These are phyloP conservation scores for Epinephelus awoara DNA, from an alignment of 2,797 vertebrate genomes.

Conservation along the genomic window DNA sequence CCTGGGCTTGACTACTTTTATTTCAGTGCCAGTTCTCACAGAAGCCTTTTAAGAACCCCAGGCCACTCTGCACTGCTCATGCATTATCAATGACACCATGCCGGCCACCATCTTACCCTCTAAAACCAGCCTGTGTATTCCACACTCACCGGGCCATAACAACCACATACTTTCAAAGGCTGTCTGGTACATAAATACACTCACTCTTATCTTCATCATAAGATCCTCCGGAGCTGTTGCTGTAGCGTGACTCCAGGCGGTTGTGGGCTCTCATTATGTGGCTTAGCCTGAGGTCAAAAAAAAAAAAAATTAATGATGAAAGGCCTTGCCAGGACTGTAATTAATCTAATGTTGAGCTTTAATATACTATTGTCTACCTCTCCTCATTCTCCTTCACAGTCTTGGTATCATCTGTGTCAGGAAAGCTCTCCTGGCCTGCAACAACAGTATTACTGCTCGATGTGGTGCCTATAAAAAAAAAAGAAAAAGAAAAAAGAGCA, in stretches of 20 bases:
- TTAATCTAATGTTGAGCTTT: constrained; percentile 15
- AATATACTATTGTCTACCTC: constrained; percentile 82
- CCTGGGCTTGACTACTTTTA: constrained; percentile 44
- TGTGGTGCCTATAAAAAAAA: constrained; percentile 88
- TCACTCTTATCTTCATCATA: constrained; percentile 98
- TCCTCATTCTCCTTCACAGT: constrained; percentile 92
- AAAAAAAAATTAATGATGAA: not conserved
- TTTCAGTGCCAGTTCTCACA: constrained; percentile 72
- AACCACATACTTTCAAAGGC: not conserved
- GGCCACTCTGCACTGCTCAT: constrained; percentile 62
- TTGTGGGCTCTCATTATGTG: constrained; percentile 90
- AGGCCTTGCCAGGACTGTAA: not conserved
- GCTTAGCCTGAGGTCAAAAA: constrained; percentile 80
- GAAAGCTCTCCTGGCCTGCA: constrained; percentile 92
- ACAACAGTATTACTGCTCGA: constrained; percentile 97
- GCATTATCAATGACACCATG: constrained; percentile 66
- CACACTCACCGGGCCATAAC: constrained; percentile 44
- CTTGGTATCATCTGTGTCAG: constrained; percentile 91
- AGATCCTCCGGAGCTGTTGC: constrained; percentile 98
- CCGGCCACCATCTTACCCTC: constrained; percentile 44
- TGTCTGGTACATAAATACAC: constrained; percentile 69
- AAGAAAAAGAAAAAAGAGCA: not conserved
- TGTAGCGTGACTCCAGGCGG: constrained; percentile 96
- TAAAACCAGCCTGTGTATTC: constrained; percentile 35
- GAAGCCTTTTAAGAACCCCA: constrained; percentile 54